phyloP scores from a whole-genome alignment of 1,140 invertebrate species.

The Nephila pilipes region DNA sequence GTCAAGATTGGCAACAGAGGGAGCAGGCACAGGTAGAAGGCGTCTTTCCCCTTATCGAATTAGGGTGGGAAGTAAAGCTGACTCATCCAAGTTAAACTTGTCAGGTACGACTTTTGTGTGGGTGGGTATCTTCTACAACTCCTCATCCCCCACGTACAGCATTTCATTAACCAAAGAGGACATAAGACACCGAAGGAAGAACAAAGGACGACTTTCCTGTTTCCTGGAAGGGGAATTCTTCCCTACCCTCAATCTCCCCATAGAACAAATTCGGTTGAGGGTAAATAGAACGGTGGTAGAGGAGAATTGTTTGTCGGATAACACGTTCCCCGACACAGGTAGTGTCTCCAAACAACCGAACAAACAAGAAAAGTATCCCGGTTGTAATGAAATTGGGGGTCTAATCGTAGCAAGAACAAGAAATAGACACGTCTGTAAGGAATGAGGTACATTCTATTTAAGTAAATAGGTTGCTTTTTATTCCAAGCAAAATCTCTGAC shows the following conservation, averaged over 20 bases:
- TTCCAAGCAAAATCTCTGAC: too few species aligned
- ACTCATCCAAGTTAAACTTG: constrained; percentile 9
- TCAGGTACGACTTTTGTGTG: not conserved
- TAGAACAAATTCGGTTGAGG: not conserved
- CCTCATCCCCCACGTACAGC: not conserved
- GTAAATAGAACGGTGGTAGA: not conserved
- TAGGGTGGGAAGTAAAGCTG: not conserved
- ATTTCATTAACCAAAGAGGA: constrained; percentile 6
- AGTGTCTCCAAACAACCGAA: not conserved
- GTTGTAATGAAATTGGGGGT: not conserved
- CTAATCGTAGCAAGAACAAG: not conserved
- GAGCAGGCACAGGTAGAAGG: not conserved
- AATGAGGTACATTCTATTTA: not conserved
- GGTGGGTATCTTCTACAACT: not conserved
- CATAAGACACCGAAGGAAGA: constrained; percentile 3
- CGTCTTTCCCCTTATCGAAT: not conserved
- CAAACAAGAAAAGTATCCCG: not conserved
- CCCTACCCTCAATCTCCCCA: not conserved
- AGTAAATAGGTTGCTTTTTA: too few species aligned
- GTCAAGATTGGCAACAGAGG: not conserved
- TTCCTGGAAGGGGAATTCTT: not conserved
- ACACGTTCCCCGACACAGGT: not conserved
- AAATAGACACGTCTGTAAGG: not conserved
- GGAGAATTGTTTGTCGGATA: not conserved
- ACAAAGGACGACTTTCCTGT: not conserved